Evolutionary conservation across 2,888 invertebrate genomes (phyloP), one percentile per base, ranked within the genome.

Genomic region (Diaphora mendica): DNA sequence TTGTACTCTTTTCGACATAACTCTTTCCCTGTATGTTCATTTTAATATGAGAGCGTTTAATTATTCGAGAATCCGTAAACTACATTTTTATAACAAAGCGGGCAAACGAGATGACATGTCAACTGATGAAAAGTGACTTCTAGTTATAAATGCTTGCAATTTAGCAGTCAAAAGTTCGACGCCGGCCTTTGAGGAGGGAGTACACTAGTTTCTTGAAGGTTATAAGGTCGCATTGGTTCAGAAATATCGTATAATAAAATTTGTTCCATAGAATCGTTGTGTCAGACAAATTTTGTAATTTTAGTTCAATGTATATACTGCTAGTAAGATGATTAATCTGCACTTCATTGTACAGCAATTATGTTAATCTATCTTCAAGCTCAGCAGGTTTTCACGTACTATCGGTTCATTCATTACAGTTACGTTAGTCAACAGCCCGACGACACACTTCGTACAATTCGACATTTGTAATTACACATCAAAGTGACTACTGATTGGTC

Each of bases 341-440:
- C 23, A n/a, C 9, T 55, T 11, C 9, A 55, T 51, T n/a, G 51
- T n/a, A 55, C 51, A 51, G 23, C 7, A 23, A 8, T 48, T 48
- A 20, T 23, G 0, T 68, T 72, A 8, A 30, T 70, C 71, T 72
- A 70, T n/a, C 26, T 30, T 4, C 48, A 13, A 26, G 68, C 67
- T 71, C 73, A 74, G 71, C 75, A 51, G 72, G 55, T 74, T 72
- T 80, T 89, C 90, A 91, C 89, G 89, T 90, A 90, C 88, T 85
- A 83, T 86, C 87, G 81, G 86, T 81, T 87, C 88, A 85, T 88
- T 88, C 88, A 89, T 90, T 90, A 91, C 89, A 88, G 90, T 82
- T 78, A 85, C 90, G 88, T 88, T 89, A 93, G 93, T 94, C 93
- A 93, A 93, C 93, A 93, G 88, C 89, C 82, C 80, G 77, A 74